These are phyloP conservation scores for Manduca sexta DNA, from an alignment of 1,140 invertebrate species.

Conservation along the genomic window DNA sequence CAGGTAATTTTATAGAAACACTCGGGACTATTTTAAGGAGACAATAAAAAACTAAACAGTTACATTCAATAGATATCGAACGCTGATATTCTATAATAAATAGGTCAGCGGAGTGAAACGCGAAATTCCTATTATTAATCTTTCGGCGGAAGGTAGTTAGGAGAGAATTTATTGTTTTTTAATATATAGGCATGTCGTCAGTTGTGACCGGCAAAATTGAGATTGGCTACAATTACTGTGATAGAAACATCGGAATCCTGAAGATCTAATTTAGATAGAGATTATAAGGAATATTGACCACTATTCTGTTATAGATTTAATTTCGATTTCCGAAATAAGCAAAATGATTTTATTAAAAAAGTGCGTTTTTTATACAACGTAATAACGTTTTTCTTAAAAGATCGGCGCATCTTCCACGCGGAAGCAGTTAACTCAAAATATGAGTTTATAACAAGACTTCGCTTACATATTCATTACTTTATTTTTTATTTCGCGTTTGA, in stretches of 20 bases:
- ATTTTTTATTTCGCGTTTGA: slow-evolving; percentile 1
- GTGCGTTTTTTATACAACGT: neutral
- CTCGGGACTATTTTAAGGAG: slow-evolving; percentile 33
- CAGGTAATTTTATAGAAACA: slow-evolving; percentile 64
- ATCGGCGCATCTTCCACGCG: neutral
- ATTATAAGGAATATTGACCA: no score
- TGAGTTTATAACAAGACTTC: slow-evolving; percentile 33
- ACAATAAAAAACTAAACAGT: slow-evolving; percentile 46
- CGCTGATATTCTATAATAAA: slow-evolving; percentile 35
- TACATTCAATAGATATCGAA: slow-evolving; percentile 49
- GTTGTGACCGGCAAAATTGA: slow-evolving; percentile 20
- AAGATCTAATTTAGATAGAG: neutral
- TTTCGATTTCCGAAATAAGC: neutral
- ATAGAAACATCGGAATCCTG: slow-evolving; percentile 4
- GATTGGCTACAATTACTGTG: slow-evolving; percentile 18
- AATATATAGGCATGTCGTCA: slow-evolving; percentile 40
- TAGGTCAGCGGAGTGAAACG: slow-evolving; percentile 16
- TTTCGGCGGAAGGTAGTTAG: slow-evolving; percentile 20
- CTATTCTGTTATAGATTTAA: no score
- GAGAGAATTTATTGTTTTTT: slow-evolving; percentile 58
- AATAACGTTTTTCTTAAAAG: neutral
- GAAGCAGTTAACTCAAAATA: slow-evolving; percentile 21
- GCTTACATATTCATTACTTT: neutral
- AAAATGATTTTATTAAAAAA: neutral
- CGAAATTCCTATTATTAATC: slow-evolving; percentile 17